Base-by-base conservation (phyloP, 2,113 vertebrate genomes). In the Suncus etruscus region DNA sequence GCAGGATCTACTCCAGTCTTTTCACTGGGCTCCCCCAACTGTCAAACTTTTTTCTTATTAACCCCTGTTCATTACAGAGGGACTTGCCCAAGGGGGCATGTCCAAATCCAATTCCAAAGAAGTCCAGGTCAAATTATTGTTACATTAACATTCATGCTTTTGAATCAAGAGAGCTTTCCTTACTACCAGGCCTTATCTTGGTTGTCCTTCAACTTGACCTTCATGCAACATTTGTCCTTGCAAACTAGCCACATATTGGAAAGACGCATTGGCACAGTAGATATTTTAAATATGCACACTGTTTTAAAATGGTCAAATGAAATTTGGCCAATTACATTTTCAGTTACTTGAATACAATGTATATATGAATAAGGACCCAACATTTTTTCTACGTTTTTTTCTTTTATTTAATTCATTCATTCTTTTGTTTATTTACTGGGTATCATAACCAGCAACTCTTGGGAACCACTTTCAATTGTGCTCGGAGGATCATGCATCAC, bases 261-360 rank as follows among this genome's bases (percentile, higher is more conserved):
- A 47, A 20, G 50, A 16, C 75, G 2, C 6, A 22, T 5, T 39
- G 39, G 39, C 3, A 39, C 3, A 39, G 39, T 39, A 1, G 77
- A 27, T 45, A 89, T 16, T 63, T 18, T 45, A 68, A 65, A 65
- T 31, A 79, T 7, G 77, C 24, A 76, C 18, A 82, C 32, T 39
- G 61, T 18, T 86, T 78, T 51, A 69, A 83, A 63, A 32, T 47
- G 6, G 63, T 22, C 91, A 86, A 65, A 74, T 87, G 3, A 70
- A 89, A 70, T 75, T 61, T 61, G 50, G 3, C 74, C 22, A 74
- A 70, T 61, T 61, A 16, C 18, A 61, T 68, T 68, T 86, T 78
- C 14, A 32, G 29, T 74, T 82, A 84, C 32, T 48, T 83, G 77
- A 65, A 51, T 58, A 54, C 18, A 45, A 74, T 61, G 8, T 80